A percentile compares a stretch with the other conserved stretches of the same genome.
Evolutionary conservation across 2,888 invertebrate species (phyloP).

Genomic region (Drosophila cyrtoloma): DNA sequence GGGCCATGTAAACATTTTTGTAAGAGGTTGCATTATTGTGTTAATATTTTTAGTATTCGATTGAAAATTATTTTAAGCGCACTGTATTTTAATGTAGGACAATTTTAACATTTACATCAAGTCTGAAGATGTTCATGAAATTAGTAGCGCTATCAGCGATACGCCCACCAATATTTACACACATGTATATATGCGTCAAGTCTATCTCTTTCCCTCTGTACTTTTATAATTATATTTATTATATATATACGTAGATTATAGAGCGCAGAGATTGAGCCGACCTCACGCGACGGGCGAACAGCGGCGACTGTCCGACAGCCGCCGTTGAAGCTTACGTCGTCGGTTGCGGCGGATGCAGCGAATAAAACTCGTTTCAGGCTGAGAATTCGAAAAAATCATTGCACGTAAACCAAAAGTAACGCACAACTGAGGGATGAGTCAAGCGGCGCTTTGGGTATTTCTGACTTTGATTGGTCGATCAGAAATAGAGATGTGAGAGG

Average conservation of each 20-base stretch:
- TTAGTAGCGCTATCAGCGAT: slow-evolving; percentile 38
- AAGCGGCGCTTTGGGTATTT: slow-evolving; percentile 58
- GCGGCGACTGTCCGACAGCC: slow-evolving; percentile 56
- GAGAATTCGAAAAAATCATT: slow-evolving; percentile 24
- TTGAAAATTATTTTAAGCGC: slow-evolving; percentile 16
- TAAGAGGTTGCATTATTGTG: slow-evolving; percentile 54
- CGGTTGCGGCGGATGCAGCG: slow-evolving; percentile 38
- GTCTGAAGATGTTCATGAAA: slow-evolving; percentile 25
- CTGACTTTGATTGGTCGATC: slow-evolving; percentile 47
- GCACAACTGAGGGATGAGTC: slow-evolving; percentile 66
- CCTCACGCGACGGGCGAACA: slow-evolving; percentile 64
- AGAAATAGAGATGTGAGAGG: slow-evolving; percentile 18
- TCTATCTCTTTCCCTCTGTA: neutral
- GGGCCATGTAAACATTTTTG: slow-evolving; percentile 23
- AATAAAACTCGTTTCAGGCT: slow-evolving; percentile 65
- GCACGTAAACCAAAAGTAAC: slow-evolving; percentile 41
- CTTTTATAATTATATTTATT: neutral
- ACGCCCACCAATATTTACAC: slow-evolving; percentile 48
- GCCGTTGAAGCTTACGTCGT: slow-evolving; percentile 41
- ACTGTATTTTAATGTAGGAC: slow-evolving; percentile 24
- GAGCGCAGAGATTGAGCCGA: slow-evolving; percentile 39
- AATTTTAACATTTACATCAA: slow-evolving; percentile 24
- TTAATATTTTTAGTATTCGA: slow-evolving; percentile 3
- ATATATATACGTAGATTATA: slow-evolving; percentile 6
- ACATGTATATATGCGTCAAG: slow-evolving; percentile 10